Percentiles rank a stretch among this genome's conserved stretches.
Conservation (phyloP, 2,113 vertebrate genomes). For the Chauna torquata region DNA sequence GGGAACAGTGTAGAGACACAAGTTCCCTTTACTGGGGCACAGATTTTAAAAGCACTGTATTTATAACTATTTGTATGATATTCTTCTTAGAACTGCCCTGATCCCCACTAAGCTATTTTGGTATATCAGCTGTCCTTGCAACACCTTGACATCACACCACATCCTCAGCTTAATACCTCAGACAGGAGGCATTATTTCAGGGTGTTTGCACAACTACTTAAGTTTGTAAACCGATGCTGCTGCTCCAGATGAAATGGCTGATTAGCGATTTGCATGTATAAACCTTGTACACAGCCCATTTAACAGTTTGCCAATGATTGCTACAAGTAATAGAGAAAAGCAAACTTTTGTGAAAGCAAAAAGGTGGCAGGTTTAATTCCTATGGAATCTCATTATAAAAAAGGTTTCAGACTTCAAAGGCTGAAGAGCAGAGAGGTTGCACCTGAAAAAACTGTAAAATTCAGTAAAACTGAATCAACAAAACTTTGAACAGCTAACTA, state of each 20-base stretch:
- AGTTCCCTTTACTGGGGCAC: neutral
- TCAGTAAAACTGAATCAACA: neutral
- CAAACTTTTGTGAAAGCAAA: neutral
- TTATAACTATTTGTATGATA: neutral
- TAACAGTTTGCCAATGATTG: neutral
- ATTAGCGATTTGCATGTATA: fast-evolving
- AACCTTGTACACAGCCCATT: fast-evolving
- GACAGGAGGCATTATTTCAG: neutral
- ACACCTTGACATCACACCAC: neutral
- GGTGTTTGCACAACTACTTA: neutral
- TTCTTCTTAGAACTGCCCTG: neutral
- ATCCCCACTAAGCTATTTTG: neutral
- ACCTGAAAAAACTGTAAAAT: too few relatives aligned
- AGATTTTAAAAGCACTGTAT: neutral
- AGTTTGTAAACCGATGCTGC: neutral
- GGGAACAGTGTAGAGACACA: fast-evolving
- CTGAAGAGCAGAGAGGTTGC: neutral
- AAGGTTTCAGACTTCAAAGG: neutral
- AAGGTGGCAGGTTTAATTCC: neutral
- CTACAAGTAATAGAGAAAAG: neutral
- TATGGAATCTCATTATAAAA: fast-evolving
- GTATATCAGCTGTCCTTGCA: neutral
- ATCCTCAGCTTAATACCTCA: fast-evolving
- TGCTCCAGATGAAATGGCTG: fast-evolving
- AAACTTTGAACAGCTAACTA: too few relatives aligned